Evolutionary conservation across 1,140 invertebrate species (phyloP), one percentile per base, ranked within the genome.

Genomic region (Planococcus citri): DNA sequence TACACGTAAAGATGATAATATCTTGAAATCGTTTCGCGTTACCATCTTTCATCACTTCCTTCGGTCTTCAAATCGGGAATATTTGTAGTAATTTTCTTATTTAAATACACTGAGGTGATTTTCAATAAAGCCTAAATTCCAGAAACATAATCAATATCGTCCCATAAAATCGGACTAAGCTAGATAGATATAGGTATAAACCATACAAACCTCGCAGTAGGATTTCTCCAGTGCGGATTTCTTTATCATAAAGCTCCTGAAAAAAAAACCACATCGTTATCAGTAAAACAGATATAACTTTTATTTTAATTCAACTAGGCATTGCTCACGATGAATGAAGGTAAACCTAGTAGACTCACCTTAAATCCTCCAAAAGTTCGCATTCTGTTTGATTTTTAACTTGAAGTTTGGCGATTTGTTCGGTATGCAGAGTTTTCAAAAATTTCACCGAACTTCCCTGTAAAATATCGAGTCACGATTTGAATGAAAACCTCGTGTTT

Each of bases 341-440:
- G 20, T 14, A 33, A 9, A 10, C 3, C 3, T 17, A 33, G n/a
- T 14, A 64, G 17, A 60, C 70, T 77, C 74, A 85, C 81, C 92
- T 87, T 68, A 97, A 89, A 78, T 96, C 94, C 81, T 97, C 94
- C 61, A 97, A 80, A 71, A 97, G 82, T 78, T 97, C 94, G 80
- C 91, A 94, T 78, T 97, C 94, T 81, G 96, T 93, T 79, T 96
- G 94, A 79, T 96, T 95, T 80, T 97, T 97, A 27, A 89, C 83
- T 77, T 94, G 88, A 73, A 97, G 83, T 80, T 95, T 95, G 6
- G 90, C 85, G 68, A 94, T 83, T 80, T 97, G 94, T 80, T 97
- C 94, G 69, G 87, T 84, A 78, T 97, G 94, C 67, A 95, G 83
- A 80, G 92, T 92, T 82, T 93, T 93, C 71, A 94, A 83, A 82